phyloP scores from a whole-genome alignment of 2,113 vertebrate species.

The Oreochromis aureus region DNA sequence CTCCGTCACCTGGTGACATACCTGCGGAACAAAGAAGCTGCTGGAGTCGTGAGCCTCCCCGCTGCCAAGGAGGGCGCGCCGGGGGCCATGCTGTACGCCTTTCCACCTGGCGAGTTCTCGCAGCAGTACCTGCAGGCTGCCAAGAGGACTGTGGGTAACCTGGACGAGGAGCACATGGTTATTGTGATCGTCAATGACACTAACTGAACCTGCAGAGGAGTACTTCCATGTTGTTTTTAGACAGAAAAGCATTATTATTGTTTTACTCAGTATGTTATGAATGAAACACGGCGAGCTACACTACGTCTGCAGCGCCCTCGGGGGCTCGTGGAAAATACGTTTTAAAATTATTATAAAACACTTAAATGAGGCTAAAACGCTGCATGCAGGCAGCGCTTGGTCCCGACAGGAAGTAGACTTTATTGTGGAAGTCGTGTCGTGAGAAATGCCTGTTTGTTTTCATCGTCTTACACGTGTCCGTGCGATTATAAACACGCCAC shows the following conservation, averaged over 20 bases:
- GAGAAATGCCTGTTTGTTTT: background rate
- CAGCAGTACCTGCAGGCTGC: conserved; percentile 94
- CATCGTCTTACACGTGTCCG: rapidly evolving
- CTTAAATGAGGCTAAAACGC: background rate
- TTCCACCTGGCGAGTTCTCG: conserved; percentile 93
- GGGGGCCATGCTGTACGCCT: conserved; percentile 95
- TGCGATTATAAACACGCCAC: background rate
- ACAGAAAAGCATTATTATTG: background rate
- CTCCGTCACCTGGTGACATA: conserved; percentile 98
- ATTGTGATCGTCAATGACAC: conserved; percentile 92
- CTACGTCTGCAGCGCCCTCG: background rate
- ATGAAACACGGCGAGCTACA: background rate
- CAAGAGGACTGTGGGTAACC: conserved; percentile 86
- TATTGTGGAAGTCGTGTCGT: background rate
- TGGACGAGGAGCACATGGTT: conserved; percentile 97
- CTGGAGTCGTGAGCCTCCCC: conserved; percentile 93
- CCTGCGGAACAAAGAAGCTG: conserved; percentile 98
- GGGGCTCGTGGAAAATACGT: background rate
- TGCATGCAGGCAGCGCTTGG: background rate
- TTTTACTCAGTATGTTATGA: background rate
- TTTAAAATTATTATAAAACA: background rate
- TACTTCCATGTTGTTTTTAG: conserved; percentile 19
- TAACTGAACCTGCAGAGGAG: conserved; percentile 62
- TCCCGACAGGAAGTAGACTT: background rate
- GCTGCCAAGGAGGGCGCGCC: conserved; percentile 82